These are phyloP conservation scores for Euwallacea fornicatus DNA, from an alignment of 1,140 invertebrate species.

Conservation along the genomic window DNA sequence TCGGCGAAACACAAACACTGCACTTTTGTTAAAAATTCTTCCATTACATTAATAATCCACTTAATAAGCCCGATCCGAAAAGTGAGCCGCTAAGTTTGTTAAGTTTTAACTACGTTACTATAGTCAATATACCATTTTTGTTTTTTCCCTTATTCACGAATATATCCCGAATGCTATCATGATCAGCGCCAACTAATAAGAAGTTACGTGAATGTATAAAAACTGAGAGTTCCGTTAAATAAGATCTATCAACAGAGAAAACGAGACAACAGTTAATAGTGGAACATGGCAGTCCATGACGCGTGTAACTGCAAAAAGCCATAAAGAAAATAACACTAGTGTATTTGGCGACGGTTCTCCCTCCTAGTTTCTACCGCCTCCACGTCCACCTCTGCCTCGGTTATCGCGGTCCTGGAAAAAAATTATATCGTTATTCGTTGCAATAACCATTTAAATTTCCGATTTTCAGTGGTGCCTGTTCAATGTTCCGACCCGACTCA, in stretches of 20 bases:
- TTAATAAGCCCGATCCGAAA: conserved; percentile 46
- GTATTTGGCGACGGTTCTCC: conserved; percentile 26
- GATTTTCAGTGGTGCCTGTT: background rate
- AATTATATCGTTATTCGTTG: background rate
- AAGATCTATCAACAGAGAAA: conserved; percentile 3
- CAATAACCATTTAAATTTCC: background rate
- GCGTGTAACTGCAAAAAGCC: conserved; percentile 33
- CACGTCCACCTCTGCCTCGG: conserved; percentile 46
- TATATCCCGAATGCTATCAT: too few species aligned
- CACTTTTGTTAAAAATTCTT: conserved; percentile 26
- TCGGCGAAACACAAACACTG: conserved; percentile 36
- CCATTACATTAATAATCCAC: background rate
- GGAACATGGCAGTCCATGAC: conserved; percentile 16
- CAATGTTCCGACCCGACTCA: conserved; percentile 27
- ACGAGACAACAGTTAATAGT: conserved; percentile 26
- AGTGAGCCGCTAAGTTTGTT: conserved; percentile 50
- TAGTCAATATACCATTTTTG: conserved; percentile 52
- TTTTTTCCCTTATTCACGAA: background rate
- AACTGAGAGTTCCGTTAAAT: conserved; percentile 38
- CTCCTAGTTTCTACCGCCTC: conserved; percentile 48
- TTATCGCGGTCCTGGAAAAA: conserved; percentile 50
- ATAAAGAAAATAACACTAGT: conserved; percentile 40
- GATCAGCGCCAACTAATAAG: conserved; percentile 28
- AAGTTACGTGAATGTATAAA: conserved; percentile 29
- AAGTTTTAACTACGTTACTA: conserved; percentile 49